Evolutionary conservation across 1,140 invertebrate species (phyloP).

Genomic region (Formica exsecta): DNA sequence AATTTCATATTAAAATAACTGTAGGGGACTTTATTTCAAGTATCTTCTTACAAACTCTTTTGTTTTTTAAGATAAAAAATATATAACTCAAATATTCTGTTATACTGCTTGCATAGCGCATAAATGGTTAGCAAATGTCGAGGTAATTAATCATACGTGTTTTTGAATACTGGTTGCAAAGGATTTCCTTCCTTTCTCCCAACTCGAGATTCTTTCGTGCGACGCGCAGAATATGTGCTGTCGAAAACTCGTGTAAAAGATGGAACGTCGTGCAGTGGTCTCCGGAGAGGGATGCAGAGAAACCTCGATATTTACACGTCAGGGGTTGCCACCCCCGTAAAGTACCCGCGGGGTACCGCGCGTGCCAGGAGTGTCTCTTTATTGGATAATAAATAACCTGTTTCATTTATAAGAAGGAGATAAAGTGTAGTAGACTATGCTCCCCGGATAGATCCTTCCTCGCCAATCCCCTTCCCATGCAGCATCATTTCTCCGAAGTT

Average conservation of each 20-base stretch:
- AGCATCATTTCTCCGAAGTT: conserved; percentile 4
- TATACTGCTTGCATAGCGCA: not conserved
- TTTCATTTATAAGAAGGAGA: conserved; percentile 80
- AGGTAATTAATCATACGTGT: not conserved
- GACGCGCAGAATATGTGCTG: conserved; percentile 38
- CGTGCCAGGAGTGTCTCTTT: conserved; percentile 77
- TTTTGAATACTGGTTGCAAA: not conserved
- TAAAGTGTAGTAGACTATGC: conserved; percentile 67
- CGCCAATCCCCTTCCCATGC: conserved; percentile 19
- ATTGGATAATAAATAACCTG: conserved; percentile 82
- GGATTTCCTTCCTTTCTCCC: not conserved
- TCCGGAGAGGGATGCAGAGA: conserved; percentile 63
- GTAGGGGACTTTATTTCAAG: not conserved
- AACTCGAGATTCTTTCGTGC: conserved; percentile 27
- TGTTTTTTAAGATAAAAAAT: not conserved
- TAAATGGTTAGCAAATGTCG: not conserved
- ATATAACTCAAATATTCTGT: not conserved
- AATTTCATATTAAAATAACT: not conserved
- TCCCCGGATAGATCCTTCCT: conserved; percentile 62
- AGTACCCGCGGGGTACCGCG: conserved; percentile 69
- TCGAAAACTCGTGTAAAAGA: conserved; percentile 70
- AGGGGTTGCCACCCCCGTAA: conserved; percentile 67
- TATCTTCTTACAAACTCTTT: not conserved
- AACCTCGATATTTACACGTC: conserved; percentile 80
- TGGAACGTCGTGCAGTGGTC: conserved; percentile 55